These are phyloP conservation scores for Triplophysa bombifrons DNA, from an alignment of 2,797 vertebrate genomes.

Conservation along the genomic window DNA sequence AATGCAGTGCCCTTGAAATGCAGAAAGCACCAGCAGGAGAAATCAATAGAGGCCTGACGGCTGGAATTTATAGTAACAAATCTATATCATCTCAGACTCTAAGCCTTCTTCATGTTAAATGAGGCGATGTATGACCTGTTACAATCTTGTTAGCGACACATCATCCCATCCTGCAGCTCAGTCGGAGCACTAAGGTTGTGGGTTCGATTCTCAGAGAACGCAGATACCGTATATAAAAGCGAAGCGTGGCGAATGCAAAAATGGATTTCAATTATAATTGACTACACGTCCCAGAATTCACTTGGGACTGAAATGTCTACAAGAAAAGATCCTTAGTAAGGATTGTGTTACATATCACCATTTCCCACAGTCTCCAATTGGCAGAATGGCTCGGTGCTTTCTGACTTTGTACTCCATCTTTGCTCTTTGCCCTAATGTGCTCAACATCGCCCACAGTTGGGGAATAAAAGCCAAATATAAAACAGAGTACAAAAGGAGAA, in stretches of 20 bases:
- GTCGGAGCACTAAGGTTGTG: not conserved
- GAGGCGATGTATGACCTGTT: conserved; percentile 31
- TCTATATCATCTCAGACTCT: conserved; percentile 34
- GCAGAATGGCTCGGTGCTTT: conserved; percentile 12
- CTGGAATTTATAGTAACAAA: conserved; percentile 52
- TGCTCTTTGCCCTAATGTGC: conserved; percentile 36
- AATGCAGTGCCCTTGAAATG: conserved; percentile 53
- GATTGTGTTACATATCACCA: conserved; percentile 14
- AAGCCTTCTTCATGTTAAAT: conserved; percentile 9
- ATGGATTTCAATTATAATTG: conserved; percentile 42
- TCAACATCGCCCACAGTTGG: conserved; percentile 31
- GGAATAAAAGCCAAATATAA: conserved; percentile 34
- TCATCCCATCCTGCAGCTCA: conserved; percentile 11
- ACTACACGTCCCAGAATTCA: conserved; percentile 38
- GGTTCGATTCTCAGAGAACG: not conserved
- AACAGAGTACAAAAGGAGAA: not conserved
- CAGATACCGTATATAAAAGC: no score
- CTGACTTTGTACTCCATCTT: conserved; percentile 25
- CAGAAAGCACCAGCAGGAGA: conserved; percentile 9
- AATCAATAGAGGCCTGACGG: conserved; percentile 48
- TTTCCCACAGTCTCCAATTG: conserved; percentile 9
- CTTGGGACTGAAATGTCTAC: not conserved
- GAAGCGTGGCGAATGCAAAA: no score
- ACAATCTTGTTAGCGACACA: conserved; percentile 42
- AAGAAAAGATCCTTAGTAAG: not conserved